Base-by-base conservation (phyloP, 2,888 invertebrate genomes). In the Podotricha telesiphe region DNA sequence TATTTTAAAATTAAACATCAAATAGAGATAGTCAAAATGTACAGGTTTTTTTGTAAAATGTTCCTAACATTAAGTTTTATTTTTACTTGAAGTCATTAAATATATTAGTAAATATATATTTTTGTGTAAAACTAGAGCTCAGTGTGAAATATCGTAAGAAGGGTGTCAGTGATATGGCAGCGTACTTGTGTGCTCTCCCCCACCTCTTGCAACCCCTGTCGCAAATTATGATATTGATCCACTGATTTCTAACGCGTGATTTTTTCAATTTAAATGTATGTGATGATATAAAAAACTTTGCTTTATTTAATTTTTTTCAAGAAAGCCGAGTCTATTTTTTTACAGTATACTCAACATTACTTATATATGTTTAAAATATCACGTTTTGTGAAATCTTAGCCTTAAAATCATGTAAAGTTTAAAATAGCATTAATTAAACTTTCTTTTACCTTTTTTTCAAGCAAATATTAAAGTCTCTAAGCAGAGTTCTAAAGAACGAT, bases 81-180 rank as follows among this genome's bases (percentile, higher is more conserved):
- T 42, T 22, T 40, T n/a, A n/a, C 10, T 34, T 17, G 2, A 45
- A 11, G 17, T 17, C 4, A 28, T 17, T 28, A 22, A 42, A 59
- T 28, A 17, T 59, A 48, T 48, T 42, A 58, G 50, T 34, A 40
- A 45, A 62, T 59, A 17, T 59, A 71, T 13, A 65, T 67, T 51
- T 69, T 70, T 72, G n/a, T 56, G 50, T 55, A 55, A 69, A 72
- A 67, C 55, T 58, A 67, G 47, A 70, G 42, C 64, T 67, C 63
- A 67, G 70, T 71, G 69, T 73, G 73, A 73, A 76, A 73, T 74
- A 73, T 75, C 69, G 72, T 69, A 72, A 71, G 69, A 65, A 71
- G 74, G 75, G 73, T 76, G 73, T 73, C 72, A 71, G 71, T 73
- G 75, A 69, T 72, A 71, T 67, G 71, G 59, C 75, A 76, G 75